phyloP scores from a whole-genome alignment of 2,888 invertebrate genomes.

The Dorcus parallelipipedus region DNA sequence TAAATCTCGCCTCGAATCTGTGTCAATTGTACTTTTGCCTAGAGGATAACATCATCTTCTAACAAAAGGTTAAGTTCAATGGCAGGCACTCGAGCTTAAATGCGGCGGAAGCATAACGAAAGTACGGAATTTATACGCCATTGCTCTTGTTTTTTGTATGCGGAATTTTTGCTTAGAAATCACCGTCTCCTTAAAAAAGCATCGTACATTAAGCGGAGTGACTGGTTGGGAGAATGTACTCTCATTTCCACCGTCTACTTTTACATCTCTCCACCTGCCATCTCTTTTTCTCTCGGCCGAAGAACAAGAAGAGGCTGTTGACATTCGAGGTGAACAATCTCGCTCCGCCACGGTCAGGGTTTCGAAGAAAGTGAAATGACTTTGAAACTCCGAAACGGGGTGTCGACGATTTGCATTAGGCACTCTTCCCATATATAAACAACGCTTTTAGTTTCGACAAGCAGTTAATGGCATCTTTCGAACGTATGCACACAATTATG shows the following conservation, averaged over 20 bases:
- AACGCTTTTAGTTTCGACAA: slow-evolving; percentile 14
- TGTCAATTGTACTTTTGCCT: too few relatives aligned
- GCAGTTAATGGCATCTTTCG: slow-evolving; percentile 13
- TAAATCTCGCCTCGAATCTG: too few relatives aligned
- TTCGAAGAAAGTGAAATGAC: slow-evolving; percentile 40
- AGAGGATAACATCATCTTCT: too few relatives aligned
- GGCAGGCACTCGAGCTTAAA: neutral
- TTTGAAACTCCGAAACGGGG: slow-evolving; percentile 25
- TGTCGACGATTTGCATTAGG: slow-evolving; percentile 13
- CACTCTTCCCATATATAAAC: slow-evolving; percentile 34
- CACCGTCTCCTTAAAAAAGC: neutral
- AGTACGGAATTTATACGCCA: too few relatives aligned
- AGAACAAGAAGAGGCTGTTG: neutral
- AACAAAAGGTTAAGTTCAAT: neutral
- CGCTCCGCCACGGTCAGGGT: slow-evolving; percentile 22
- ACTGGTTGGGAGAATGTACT: slow-evolving; percentile 15
- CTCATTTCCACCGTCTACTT: slow-evolving; percentile 7
- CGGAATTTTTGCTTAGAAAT: neutral
- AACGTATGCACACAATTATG: slow-evolving; percentile 21
- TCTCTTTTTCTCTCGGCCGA: neutral
- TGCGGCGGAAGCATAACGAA: too few relatives aligned
- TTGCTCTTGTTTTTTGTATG: too few relatives aligned
- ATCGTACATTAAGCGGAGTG: neutral
- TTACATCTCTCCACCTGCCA: slow-evolving; percentile 3
- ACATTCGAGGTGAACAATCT: slow-evolving; percentile 2